Evolutionary conservation across 2,113 vertebrate species (phyloP), one percentile per base, ranked within the genome.

Genomic region (Gambusia affinis): DNA sequence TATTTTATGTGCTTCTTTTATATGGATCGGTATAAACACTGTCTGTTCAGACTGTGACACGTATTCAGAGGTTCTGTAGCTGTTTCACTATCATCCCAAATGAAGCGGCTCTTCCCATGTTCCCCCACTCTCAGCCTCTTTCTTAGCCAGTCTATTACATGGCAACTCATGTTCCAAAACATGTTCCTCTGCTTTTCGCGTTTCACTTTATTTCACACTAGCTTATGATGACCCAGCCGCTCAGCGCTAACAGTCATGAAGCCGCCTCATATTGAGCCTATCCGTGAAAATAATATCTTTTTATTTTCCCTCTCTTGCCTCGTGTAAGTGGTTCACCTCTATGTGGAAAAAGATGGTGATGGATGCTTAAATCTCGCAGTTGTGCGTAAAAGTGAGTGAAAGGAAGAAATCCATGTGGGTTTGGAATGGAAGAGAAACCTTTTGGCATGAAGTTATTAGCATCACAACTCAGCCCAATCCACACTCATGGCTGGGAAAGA

Each of bases 221-320:
- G 75, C 86, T 91, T 90, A 88, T 33, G 64, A 78, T 80, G 79
- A 70, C 39, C 83, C 83, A 85, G 78, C 88, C 73, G 70, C 78
- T 84, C 88, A 71, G 81, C 44, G 67, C 70, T 86, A 90, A 92
- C 91, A 93, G 89, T 90, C 91, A 92, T 93, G 88, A 91, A 92
- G 92, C 91, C 31, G 76, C 84, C 79, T 84, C 73, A 74, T 79
- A 81, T 78, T 79, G 82, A 90, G 72, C 71, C 81, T 72, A 62
- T 65, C 76, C 68, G 30, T 79, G 78, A 78, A 84, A 42, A 42
- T 42, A 87, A 89, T 80, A 85, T 84, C 70, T 67, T 6, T 31
- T 70, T 72, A 75, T 80, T 77, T 82, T 67, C 68, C 57, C 47
- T 73, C 68, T 63, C 42, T 76, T 62, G 27, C 82, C 47, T 79